Conservation (phyloP, 2,888 invertebrate genomes). For the Xestia ashworthii region DNA sequence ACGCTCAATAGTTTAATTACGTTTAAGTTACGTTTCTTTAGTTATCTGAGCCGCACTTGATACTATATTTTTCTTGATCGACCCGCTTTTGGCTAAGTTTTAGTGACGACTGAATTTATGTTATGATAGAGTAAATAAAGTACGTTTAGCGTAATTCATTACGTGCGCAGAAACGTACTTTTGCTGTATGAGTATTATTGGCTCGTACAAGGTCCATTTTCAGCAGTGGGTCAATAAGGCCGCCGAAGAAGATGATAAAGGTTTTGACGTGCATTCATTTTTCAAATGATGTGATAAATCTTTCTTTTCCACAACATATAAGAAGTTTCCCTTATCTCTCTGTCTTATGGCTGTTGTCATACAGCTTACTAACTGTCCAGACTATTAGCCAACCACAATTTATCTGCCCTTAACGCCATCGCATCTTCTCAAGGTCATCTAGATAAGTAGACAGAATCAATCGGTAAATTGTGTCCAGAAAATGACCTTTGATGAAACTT, state of each 20-base stretch:
- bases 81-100: too few relatives aligned
- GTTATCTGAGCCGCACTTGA: too few relatives aligned
- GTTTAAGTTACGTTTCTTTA: too few relatives aligned
- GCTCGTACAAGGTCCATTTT: background rate
- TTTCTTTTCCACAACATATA: background rate
- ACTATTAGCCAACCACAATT: background rate
- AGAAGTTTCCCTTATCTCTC: background rate
- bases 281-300: background rate
- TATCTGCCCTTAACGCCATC: constrained; percentile 9
- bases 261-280: background rate
- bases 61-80: too few relatives aligned
- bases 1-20: too few relatives aligned
- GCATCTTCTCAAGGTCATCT: constrained; percentile 6
- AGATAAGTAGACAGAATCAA: constrained; percentile 25
- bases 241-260: background rate
- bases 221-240: background rate
- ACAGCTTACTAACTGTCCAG: background rate
- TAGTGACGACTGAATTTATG: too few relatives aligned
- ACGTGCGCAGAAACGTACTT: too few relatives aligned
- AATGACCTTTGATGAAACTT: constrained; percentile 50
- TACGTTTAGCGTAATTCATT: too few relatives aligned
- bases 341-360: background rate
- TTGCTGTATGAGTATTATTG: too few relatives aligned
- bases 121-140: too few relatives aligned
- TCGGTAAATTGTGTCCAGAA: constrained; percentile 38